Conservation (phyloP, 2,888 invertebrate species). For the Elegia similella region DNA sequence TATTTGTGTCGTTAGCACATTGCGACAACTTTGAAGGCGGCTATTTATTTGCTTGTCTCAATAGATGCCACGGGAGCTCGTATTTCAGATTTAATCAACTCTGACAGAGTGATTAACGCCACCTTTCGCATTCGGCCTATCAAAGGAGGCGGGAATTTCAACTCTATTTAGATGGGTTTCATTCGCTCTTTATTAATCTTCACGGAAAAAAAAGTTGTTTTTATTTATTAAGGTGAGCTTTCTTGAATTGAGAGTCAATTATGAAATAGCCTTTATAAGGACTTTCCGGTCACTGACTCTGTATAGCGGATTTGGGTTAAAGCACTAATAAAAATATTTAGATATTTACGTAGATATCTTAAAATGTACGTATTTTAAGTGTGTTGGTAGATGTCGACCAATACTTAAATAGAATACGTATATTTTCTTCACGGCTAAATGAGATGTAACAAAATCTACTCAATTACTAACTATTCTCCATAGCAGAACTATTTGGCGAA, state of each 20-base stretch:
- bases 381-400: too few relatives aligned
- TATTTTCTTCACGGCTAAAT: too few relatives aligned
- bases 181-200: neutral
- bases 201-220: constrained; percentile 4
- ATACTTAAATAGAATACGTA: too few relatives aligned
- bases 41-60: constrained; percentile 73
- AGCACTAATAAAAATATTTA: neutral
- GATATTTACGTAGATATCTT: too few relatives aligned
- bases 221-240: neutral
- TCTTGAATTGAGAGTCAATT: neutral
- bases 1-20: constrained; percentile 70
- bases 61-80: constrained; percentile 63
- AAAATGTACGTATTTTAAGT: too few relatives aligned
- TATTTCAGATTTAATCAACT: constrained; percentile 76
- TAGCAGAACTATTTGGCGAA: too few relatives aligned
- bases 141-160: constrained; percentile 49
- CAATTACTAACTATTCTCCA: too few relatives aligned
- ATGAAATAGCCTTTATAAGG: neutral
- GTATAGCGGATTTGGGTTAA: neutral
- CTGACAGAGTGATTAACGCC: constrained; percentile 69
- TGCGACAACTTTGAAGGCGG: constrained; percentile 66
- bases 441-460: too few relatives aligned
- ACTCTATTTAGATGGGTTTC: constrained; percentile 22
- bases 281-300: neutral
- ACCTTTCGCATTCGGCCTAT: constrained; percentile 59